phyloP scores from a whole-genome alignment of 2,888 invertebrate species.

The Schizotus pectinicornis region DNA sequence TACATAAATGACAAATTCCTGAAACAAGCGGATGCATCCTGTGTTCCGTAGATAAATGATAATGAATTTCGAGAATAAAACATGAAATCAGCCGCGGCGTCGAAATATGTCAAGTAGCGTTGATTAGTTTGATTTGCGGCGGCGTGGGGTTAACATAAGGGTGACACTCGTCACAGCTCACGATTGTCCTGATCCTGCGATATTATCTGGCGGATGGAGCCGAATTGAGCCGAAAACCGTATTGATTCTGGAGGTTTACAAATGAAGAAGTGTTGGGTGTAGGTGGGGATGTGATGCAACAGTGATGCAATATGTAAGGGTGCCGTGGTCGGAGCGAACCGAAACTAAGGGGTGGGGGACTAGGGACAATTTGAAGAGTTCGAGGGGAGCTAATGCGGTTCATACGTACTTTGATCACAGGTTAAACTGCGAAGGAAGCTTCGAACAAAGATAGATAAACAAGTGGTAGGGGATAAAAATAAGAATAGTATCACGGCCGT shows the following conservation, averaged over 20 bases:
- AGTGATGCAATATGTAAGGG: slow-evolving; percentile 42
- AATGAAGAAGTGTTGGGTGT: slow-evolving; percentile 53
- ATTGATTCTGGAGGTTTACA: slow-evolving; percentile 55
- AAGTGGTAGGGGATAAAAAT: slow-evolving; percentile 45
- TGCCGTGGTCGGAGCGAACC: slow-evolving; percentile 19
- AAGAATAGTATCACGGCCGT: slow-evolving; percentile 42
- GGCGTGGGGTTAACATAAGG: slow-evolving; percentile 50
- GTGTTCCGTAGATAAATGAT: slow-evolving; percentile 27
- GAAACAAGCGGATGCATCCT: not conserved
- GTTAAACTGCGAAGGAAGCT: slow-evolving; percentile 50
- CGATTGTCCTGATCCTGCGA: slow-evolving; percentile 52
- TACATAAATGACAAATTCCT: no score
- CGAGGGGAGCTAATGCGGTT: slow-evolving; percentile 44
- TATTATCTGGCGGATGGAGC: slow-evolving; percentile 45
- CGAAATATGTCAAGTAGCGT: slow-evolving; percentile 32
- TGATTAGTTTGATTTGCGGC: slow-evolving; percentile 52
- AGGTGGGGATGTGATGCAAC: slow-evolving; percentile 43
- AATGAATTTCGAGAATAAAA: not conserved
- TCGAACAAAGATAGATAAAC: slow-evolving; percentile 45
- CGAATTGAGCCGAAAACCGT: slow-evolving; percentile 50
- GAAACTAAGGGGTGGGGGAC: slow-evolving; percentile 21
- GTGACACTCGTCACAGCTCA: slow-evolving; percentile 53
- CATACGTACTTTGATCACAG: slow-evolving; percentile 49
- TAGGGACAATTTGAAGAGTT: slow-evolving; percentile 37
- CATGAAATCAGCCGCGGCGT: not conserved